Conservation (phyloP, 2,888 invertebrate genomes). For the Selenia dentaria region DNA sequence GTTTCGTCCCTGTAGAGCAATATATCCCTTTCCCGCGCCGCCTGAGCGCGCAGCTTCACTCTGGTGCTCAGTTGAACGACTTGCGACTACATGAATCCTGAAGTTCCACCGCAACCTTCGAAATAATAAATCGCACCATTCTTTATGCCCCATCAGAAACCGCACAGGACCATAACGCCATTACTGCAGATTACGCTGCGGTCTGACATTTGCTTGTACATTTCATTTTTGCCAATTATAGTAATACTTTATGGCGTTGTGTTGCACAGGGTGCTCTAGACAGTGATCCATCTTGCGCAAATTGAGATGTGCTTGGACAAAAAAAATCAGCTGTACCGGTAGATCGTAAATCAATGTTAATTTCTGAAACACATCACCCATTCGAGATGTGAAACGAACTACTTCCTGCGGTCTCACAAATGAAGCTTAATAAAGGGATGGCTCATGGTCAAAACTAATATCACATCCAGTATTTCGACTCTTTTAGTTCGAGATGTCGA, state of each 20-base stretch:
- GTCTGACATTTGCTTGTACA: conserved; percentile 51
- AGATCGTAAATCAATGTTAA: too few relatives aligned
- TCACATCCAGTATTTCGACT: too few relatives aligned
- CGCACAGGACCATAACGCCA: conserved; percentile 26
- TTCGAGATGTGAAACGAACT: too few relatives aligned
- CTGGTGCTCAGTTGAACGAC: not conserved
- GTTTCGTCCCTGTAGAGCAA: too few relatives aligned
- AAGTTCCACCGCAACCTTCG: conserved; percentile 3
- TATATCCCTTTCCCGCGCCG: too few relatives aligned
- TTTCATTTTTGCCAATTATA: conserved; percentile 51
- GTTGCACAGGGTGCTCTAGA: not conserved
- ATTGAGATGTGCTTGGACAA: conserved; percentile 1
- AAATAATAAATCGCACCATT: conserved; percentile 5
- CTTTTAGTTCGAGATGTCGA: too few relatives aligned
- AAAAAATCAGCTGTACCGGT: too few relatives aligned
- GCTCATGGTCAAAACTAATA: too few relatives aligned
- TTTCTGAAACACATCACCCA: too few relatives aligned
- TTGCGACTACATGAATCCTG: not conserved
- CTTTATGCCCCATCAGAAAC: conserved; percentile 15
- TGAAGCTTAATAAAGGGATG: too few relatives aligned
- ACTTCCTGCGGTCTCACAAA: too few relatives aligned
- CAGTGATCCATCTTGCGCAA: conserved; percentile 6
- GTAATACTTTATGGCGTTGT: conserved; percentile 39
- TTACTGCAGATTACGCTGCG: conserved; percentile 42
- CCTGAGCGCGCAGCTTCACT: not conserved